Percentiles rank a stretch among this genome's conserved stretches.
phyloP scores from a whole-genome alignment of 1,140 invertebrate species.

The Drosophila yakuba region DNA sequence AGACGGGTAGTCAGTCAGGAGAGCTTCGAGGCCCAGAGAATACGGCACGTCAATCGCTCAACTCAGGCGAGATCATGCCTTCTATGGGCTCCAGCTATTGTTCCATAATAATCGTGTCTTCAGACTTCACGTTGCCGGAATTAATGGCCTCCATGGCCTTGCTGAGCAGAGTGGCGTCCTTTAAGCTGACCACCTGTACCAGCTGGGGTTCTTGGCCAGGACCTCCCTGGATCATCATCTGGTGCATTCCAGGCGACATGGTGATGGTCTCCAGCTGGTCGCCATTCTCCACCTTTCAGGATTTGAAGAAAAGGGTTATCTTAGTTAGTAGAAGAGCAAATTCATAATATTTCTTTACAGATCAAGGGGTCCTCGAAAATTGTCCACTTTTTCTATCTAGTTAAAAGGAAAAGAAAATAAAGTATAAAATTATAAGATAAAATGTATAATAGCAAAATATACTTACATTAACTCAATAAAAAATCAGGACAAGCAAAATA shows the following conservation, averaged over 20 bases:
- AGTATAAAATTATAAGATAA: constrained; percentile 7
- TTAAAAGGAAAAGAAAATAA: constrained; percentile 3
- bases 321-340: not conserved
- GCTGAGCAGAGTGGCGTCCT: constrained; percentile 91
- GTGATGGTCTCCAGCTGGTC: constrained; percentile 89
- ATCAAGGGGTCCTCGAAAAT: constrained; percentile 1
- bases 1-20: constrained; percentile 7
- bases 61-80: constrained; percentile 42
- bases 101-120: constrained; percentile 84
- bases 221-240: constrained; percentile 91
- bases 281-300: constrained; percentile 87
- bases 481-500: constrained; percentile 9
- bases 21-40: constrained; percentile 9
- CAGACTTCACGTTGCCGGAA: constrained; percentile 84
- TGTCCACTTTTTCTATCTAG: not conserved
- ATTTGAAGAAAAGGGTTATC: not conserved
- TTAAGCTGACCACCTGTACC: constrained; percentile 92
- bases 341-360: not conserved
- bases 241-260: constrained; percentile 90
- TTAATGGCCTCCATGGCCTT: constrained; percentile 90
- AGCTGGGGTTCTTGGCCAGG: constrained; percentile 90
- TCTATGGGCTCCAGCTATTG: constrained; percentile 68
- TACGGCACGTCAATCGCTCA: constrained; percentile 38
- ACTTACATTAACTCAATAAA: not conserved
- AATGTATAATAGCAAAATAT: constrained; percentile 5